Base-by-base conservation (phyloP, 53 echinoderm and acorn worm genomes). In the Temnopleurus reevesii region DNA sequence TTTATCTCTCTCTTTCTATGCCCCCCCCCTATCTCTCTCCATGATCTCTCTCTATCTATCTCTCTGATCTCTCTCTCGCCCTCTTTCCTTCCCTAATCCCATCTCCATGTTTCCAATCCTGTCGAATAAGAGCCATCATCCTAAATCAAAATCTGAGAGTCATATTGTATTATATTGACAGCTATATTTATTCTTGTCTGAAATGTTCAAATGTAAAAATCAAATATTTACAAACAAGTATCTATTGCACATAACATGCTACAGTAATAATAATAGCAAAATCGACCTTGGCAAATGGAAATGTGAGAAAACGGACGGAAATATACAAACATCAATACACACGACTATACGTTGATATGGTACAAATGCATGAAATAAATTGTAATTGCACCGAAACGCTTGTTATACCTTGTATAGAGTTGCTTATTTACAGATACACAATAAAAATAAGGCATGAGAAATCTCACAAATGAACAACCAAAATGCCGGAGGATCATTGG, bases 251-350 rank as follows among this genome's bases (percentile, higher is more conserved):
- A 41, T n/a, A n/a, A 41, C 12, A 21, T 71, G 8, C 3, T 2
- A 71, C 17, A 23, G 17, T 23, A 15, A 34, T 65, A 15, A 59
- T 59, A 59, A 8, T 29, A n/a, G 23, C 71, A 38, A 21, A 19
- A 41, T 21, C 0, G 30, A 13, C 19, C 7, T 27, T 71, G 71
- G 71, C 71, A 71, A 71, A 41, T 17, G 17, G 34, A 71, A 56
- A 1, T 71, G 71, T 38, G 71, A 71, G 5, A 49, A 12, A 49
- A 71, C 19, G 71, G 71, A 71, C 71, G 71, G 71, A 71, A 71
- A 21, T 71, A 41, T 41, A 71, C 43, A 71, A 21, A 21, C 18
- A 25, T 21, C n/a, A n/a, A n/a, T n/a, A n/a, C n/a, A n/a, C n/a
- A n/a, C n/a, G n/a, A n/a, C n/a, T n/a, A n/a, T n/a, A n/a, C n/a